phyloP scores from a whole-genome alignment of 1,140 invertebrate genomes.

The Drosophila willistoni region DNA sequence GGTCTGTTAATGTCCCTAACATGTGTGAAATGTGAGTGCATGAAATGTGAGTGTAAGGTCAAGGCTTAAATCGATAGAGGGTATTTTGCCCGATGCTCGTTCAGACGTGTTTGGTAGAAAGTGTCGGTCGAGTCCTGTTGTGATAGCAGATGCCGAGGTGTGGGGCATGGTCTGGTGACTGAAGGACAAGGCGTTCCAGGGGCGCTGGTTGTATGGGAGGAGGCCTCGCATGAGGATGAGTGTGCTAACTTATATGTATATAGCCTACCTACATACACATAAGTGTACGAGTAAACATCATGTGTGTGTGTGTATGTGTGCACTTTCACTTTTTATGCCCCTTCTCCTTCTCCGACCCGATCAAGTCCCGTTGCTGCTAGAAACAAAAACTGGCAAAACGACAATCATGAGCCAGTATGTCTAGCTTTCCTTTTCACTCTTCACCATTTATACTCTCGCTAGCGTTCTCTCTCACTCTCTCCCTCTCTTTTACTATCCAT shows the following conservation, averaged over 20 bases:
- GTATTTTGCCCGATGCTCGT: too few species aligned
- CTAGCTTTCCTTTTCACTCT: background rate
- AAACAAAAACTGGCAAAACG: slow-evolving; percentile 74
- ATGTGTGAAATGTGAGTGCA: too few species aligned
- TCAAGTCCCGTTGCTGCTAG: slow-evolving; percentile 16
- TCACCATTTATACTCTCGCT: background rate
- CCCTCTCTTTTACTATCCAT: slow-evolving; percentile 7
- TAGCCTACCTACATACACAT: slow-evolving; percentile 18
- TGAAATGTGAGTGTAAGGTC: too few species aligned
- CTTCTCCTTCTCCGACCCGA: background rate
- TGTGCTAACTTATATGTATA: slow-evolving; percentile 23
- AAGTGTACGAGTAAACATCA: slow-evolving; percentile 16
- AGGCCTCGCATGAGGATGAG: too few species aligned
- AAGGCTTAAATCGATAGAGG: too few species aligned
- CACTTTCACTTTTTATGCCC: slow-evolving; percentile 71
- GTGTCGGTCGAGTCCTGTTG: too few species aligned
- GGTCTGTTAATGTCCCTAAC: too few species aligned
- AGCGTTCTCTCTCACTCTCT: background rate
- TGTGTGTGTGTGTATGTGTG: slow-evolving; percentile 38
- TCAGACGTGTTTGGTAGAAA: too few species aligned
- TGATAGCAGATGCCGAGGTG: too few species aligned
- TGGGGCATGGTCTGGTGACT: too few species aligned
- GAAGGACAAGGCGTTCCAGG: too few species aligned
- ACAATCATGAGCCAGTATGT: slow-evolving; percentile 58
- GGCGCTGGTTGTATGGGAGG: too few species aligned